These are phyloP conservation scores for Chironex yamaguchii DNA, from an alignment of 30 jellyfish, hydroid and myxozoan genomes.

Conservation along the genomic window DNA sequence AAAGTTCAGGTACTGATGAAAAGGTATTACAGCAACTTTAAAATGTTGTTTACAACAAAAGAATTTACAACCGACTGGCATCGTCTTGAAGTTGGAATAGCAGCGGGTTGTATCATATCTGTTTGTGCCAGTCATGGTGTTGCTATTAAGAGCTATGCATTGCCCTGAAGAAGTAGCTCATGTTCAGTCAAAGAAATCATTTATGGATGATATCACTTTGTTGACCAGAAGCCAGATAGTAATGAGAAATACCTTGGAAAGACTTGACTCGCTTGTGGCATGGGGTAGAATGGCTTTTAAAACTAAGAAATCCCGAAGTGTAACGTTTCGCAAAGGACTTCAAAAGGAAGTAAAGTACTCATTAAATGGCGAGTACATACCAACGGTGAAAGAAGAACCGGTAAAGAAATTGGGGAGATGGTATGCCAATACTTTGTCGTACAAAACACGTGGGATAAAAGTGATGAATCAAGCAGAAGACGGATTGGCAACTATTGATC, in stretches of 20 bases:
- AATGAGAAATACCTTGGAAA: background rate
- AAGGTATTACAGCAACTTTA: conserved; percentile 1
- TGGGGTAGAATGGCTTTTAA: background rate
- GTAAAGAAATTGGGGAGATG: background rate
- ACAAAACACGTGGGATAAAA: background rate
- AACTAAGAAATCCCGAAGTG: background rate
- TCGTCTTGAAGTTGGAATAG: conserved; percentile 5
- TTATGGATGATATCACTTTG: conserved; percentile 11
- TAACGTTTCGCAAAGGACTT: background rate
- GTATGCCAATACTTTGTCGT: background rate
- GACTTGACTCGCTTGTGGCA: background rate
- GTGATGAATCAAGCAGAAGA: conserved; percentile 5
- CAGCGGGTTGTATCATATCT: background rate
- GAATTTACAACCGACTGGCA: conserved; percentile 12
- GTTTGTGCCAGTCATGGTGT: background rate
- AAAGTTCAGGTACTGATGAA: conserved; percentile 4
- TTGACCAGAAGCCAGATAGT: background rate
- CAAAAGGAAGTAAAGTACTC: background rate
- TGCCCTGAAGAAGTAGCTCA: background rate
- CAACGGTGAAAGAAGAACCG: conserved; percentile 7
- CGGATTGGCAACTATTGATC: background rate
- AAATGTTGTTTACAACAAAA: background rate
- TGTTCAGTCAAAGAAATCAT: background rate
- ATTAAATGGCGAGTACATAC: conserved; percentile 1
- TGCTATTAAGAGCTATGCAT: background rate